Conservation (phyloP, 2,797 vertebrate species). For the Coregonus suidteri region DNA sequence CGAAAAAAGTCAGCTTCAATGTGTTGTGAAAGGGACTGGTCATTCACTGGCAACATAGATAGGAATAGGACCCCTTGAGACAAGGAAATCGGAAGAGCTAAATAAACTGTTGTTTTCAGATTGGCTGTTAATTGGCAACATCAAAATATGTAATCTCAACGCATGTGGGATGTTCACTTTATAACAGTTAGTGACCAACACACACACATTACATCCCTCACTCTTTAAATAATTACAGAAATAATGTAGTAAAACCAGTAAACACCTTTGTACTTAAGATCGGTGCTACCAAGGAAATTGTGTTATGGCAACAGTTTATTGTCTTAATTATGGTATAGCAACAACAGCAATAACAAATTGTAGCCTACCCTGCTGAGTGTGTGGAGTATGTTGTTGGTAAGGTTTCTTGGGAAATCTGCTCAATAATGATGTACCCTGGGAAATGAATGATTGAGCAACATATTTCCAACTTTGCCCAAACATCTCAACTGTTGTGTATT, state of each 20-base stretch:
- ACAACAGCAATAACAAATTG: too few relatives aligned
- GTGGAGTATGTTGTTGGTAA: too few relatives aligned
- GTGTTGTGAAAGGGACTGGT: not conserved
- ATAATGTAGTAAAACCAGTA: not conserved
- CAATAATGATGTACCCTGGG: too few relatives aligned
- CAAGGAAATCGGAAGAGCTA: not conserved
- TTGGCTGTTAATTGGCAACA: not conserved
- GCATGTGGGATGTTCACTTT: not conserved
- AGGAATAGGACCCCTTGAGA: not conserved
- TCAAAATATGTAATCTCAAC: too few relatives aligned
- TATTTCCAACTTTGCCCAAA: too few relatives aligned
- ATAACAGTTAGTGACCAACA: not conserved
- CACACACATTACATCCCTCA: not conserved
- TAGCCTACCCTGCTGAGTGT: too few relatives aligned
- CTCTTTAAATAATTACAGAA: not conserved
- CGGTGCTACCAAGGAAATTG: too few relatives aligned
- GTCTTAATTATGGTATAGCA: too few relatives aligned
- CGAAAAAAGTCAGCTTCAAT: not conserved
- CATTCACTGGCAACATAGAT: not conserved
- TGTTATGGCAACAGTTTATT: too few relatives aligned
- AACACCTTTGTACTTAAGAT: not conserved
- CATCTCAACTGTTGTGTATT: too few relatives aligned
- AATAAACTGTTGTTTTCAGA: not conserved
- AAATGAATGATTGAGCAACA: too few relatives aligned
- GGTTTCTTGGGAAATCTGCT: too few relatives aligned